These are phyloP conservation scores for Enteromius radiatus DNA, from an alignment of 2,797 vertebrate genomes.

Conservation along the genomic window DNA sequence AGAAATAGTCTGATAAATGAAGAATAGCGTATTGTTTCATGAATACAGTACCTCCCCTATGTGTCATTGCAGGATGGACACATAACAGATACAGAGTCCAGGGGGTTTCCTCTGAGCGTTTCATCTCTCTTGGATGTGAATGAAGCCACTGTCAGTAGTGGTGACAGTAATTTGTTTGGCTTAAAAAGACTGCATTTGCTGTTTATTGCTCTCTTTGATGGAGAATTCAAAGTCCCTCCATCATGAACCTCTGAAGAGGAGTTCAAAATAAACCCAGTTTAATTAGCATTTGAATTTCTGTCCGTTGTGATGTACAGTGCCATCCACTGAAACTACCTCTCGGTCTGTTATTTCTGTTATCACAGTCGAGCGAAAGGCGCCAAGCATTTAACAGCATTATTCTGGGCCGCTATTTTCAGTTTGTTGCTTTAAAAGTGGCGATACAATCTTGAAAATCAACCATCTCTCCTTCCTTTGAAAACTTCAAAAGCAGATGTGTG, in stretches of 20 bases:
- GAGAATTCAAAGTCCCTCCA: slow-evolving; percentile 50
- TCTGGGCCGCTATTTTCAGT: slow-evolving; percentile 40
- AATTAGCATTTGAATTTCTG: slow-evolving; percentile 61
- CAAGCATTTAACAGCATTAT: slow-evolving; percentile 47
- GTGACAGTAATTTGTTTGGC: slow-evolving; percentile 45
- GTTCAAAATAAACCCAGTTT: slow-evolving; percentile 62
- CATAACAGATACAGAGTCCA: slow-evolving; percentile 7
- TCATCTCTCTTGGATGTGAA: slow-evolving; percentile 48
- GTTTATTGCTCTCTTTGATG: slow-evolving; percentile 61
- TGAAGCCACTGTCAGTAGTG: slow-evolving; percentile 56
- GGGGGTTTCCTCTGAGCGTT: slow-evolving; percentile 51
- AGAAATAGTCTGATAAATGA: neutral
- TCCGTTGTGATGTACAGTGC: slow-evolving; percentile 48
- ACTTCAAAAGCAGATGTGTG: slow-evolving; percentile 46
- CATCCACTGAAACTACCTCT: slow-evolving; percentile 45
- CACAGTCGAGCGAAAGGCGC: slow-evolving; percentile 1
- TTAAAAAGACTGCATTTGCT: slow-evolving; percentile 49
- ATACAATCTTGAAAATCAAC: slow-evolving; percentile 45
- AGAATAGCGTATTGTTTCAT: slow-evolving; percentile 24
- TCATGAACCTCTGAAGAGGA: slow-evolving; percentile 54
- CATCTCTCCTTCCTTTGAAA: slow-evolving; percentile 40
- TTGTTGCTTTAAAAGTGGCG: slow-evolving; percentile 18
- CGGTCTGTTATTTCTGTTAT: slow-evolving; percentile 50
- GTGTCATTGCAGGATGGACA: slow-evolving; percentile 28
- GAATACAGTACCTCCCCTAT: neutral